These are phyloP conservation scores for Clinocottus analis DNA, from an alignment of 2,113 vertebrate species.

Conservation along the genomic window DNA sequence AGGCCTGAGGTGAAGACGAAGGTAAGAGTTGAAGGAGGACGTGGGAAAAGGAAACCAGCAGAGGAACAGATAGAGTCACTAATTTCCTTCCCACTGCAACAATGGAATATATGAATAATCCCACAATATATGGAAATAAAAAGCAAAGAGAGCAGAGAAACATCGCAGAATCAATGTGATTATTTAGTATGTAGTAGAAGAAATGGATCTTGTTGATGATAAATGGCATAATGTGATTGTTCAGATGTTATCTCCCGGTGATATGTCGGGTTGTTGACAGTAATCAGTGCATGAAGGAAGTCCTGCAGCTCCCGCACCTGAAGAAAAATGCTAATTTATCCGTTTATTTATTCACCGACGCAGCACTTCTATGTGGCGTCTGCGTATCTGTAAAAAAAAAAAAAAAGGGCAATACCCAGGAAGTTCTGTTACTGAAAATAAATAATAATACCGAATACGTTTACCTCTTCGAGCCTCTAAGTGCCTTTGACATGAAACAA, in stretches of 20 bases:
- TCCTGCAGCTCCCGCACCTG: not conserved
- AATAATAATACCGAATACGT: too few species aligned
- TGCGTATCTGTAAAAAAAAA: too few species aligned
- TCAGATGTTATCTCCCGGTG: not conserved
- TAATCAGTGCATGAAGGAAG: not conserved
- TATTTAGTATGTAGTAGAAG: not conserved
- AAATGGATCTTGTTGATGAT: not conserved
- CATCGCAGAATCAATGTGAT: not conserved
- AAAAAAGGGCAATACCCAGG: too few species aligned
- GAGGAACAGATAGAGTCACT: constrained; percentile 16
- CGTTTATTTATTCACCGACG: not conserved
- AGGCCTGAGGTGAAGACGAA: constrained; percentile 32
- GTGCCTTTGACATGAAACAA: too few species aligned
- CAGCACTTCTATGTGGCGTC: too few species aligned
- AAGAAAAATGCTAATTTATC: not conserved
- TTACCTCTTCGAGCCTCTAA: too few species aligned
- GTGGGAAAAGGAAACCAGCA: constrained; percentile 40
- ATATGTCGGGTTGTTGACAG: not conserved
- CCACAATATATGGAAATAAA: too few species aligned
- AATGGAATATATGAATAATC: not conserved
- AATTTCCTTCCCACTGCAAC: constrained; percentile 37
- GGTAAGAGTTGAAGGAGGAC: constrained; percentile 31
- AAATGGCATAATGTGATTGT: not conserved
- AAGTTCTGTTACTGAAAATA: too few species aligned
- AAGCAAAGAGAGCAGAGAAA: constrained; percentile 15